These are phyloP conservation scores for Sebastes matsubarae DNA, from an alignment of 2,797 vertebrate genomes.

Conservation along the genomic window DNA sequence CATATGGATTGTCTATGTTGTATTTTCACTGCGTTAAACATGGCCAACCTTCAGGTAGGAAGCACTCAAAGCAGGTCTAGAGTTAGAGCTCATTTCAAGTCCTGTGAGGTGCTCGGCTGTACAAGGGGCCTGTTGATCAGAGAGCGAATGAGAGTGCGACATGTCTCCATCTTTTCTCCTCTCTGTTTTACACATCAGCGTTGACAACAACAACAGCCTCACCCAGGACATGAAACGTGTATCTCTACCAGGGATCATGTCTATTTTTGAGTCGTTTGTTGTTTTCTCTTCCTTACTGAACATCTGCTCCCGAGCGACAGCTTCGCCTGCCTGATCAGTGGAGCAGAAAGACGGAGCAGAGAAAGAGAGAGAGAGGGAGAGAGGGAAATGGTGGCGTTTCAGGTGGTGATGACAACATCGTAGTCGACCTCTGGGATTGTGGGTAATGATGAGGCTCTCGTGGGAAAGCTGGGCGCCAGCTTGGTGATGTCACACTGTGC, in stretches of 20 bases:
- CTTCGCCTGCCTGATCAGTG: constrained; percentile 36
- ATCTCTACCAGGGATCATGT: constrained; percentile 39
- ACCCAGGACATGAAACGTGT: constrained; percentile 33
- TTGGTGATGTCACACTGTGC: constrained; percentile 39
- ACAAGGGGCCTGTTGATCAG: constrained; percentile 41
- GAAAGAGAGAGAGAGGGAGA: not conserved
- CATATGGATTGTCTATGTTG: too few species aligned
- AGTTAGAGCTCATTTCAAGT: constrained; percentile 37
- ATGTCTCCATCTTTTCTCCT: constrained; percentile 1
- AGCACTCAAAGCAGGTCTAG: not conserved
- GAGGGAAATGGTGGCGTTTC: constrained; percentile 8
- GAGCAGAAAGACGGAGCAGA: constrained; percentile 28
- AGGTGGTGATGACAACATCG: constrained; percentile 41
- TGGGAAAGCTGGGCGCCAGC: constrained; percentile 25
- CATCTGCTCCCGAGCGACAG: constrained; percentile 67
- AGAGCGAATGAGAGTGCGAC: not conserved
- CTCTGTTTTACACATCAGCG: constrained; percentile 23
- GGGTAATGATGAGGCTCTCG: constrained; percentile 63
- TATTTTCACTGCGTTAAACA: not conserved
- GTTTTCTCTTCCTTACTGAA: constrained; percentile 26
- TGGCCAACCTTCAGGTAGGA: not conserved
- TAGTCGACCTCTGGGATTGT: constrained; percentile 58
- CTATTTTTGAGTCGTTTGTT: constrained; percentile 63
- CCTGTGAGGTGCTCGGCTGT: constrained; percentile 34
- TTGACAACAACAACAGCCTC: constrained; percentile 24